Conservation (phyloP, 2,113 vertebrate species). For the Calonectris borealis region DNA sequence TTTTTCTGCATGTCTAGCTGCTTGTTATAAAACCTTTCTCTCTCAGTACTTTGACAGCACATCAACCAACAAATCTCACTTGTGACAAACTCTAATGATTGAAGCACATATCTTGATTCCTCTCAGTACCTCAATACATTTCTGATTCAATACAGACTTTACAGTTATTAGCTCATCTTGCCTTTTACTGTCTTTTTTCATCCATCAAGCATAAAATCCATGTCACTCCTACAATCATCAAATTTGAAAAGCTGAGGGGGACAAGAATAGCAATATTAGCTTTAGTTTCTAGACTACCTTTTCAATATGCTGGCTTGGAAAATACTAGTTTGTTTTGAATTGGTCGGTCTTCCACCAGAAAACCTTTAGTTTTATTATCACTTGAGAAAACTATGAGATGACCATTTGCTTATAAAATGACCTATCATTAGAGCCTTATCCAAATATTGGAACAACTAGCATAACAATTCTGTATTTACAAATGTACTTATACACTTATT, state of each 20-base stretch:
- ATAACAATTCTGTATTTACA: not conserved
- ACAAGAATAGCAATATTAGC: not conserved
- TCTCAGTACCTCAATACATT: constrained; percentile 75
- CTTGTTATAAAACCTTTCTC: constrained; percentile 70
- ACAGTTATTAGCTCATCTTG: constrained; percentile 77
- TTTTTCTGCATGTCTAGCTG: constrained; percentile 73
- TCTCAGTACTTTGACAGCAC: constrained; percentile 72
- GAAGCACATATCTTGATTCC: constrained; percentile 80
- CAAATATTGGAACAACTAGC: not conserved
- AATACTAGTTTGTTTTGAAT: not conserved
- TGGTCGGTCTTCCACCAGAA: not conserved
- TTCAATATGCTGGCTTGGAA: not conserved
- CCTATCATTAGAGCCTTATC: not conserved
- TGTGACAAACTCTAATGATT: constrained; percentile 83
- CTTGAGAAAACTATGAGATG: not conserved
- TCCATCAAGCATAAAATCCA: constrained; percentile 78
- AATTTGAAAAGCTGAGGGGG: not conserved
- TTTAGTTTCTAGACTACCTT: not conserved
- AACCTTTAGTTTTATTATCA: not conserved
- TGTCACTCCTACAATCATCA: constrained; percentile 62
- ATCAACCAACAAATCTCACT: constrained; percentile 77
- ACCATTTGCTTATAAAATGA: not conserved
- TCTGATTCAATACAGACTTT: constrained; percentile 78
- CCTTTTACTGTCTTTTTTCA: constrained; percentile 76
- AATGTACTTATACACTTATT: not conserved